Percentiles rank a stretch among this genome's conserved stretches.
Conservation (phyloP, 2,113 vertebrate species). For the Hippocampus guttulatus region DNA sequence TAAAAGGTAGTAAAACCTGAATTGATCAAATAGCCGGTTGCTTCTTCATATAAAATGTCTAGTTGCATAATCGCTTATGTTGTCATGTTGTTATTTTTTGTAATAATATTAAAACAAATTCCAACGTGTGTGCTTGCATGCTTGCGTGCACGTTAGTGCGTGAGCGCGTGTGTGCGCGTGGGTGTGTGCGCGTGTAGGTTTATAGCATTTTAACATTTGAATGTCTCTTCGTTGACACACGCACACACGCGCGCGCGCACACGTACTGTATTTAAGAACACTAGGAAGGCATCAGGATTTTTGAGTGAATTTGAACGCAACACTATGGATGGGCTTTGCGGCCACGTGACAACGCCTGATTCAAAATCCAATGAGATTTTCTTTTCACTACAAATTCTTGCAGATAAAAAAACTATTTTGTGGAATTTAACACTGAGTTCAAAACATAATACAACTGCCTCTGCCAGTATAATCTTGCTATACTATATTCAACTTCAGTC, state of each 20-base stretch:
- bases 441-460: neutral
- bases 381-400: neutral
- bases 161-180: too few relatives aligned
- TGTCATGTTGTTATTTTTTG: too few relatives aligned
- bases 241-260: too few relatives aligned
- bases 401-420: neutral
- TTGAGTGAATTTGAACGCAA: constrained; percentile 33
- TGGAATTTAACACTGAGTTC: neutral
- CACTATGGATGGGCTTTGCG: constrained; percentile 10
- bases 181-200: too few relatives aligned
- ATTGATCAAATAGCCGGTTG: neutral
- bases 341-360: constrained; percentile 36
- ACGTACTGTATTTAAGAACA: neutral
- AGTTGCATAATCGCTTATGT: too few relatives aligned
- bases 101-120: too few relatives aligned
- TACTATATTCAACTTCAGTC: neutral
- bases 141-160: too few relatives aligned
- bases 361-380: constrained; percentile 34
- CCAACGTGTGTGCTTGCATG: too few relatives aligned
- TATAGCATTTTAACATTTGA: neutral
- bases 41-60: neutral
- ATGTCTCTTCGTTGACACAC: neutral
- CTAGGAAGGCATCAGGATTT: neutral
- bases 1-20: neutral
- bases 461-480: too few relatives aligned